Base-by-base conservation (phyloP, 2,113 vertebrate species). In the Epinephelus fuscoguttatus region DNA sequence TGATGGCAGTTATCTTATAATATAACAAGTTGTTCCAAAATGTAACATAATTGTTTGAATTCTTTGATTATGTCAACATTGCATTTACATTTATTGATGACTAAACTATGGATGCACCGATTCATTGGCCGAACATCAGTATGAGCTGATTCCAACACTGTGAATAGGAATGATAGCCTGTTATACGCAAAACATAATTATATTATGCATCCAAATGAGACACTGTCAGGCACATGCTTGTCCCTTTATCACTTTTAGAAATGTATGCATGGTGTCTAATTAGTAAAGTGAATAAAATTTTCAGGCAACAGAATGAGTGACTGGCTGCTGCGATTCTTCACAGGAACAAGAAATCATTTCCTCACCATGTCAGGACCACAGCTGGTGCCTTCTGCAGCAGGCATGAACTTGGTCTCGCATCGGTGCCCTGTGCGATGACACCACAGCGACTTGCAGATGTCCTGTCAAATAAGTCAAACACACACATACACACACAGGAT, bases 401-500 rank as follows among this genome's bases (percentile, higher is more conserved):
- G 98, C 98, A 99, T 99, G 89, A 99, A 99, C 96, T 99, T 99
- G 62, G 98, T 99, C 91, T 99, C 98, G 60, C 98, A 99, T 42
- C 98, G 96, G 49, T 99, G 98, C 7, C 98, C 97, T 61, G 94
- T 92, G 88, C 96, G 96, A 87, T 99, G 97, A 91, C 98, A 99
- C 98, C 98, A 99, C 72, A 99, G 95, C 1, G 98, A 98, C 90
- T 99, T 99, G 90, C 98, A 99, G 91, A 99, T 99, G 92, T 99
- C 98, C 98, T 99, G 95, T 67, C 25, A 93, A 93, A 92, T 60
- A 25, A 86, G 19, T 88, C 64, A 78, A 8, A 59, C 33, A 80
- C 56, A 84, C 79, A 72, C 74, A 90, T 37, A 75, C 9, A 63
- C 60, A 68, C 30, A 79, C 5, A 60, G 2, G 70, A 67, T 47